These are phyloP conservation scores for Adelognathus sp. DNA, from an alignment of 2,888 invertebrate genomes.

Conservation along the genomic window DNA sequence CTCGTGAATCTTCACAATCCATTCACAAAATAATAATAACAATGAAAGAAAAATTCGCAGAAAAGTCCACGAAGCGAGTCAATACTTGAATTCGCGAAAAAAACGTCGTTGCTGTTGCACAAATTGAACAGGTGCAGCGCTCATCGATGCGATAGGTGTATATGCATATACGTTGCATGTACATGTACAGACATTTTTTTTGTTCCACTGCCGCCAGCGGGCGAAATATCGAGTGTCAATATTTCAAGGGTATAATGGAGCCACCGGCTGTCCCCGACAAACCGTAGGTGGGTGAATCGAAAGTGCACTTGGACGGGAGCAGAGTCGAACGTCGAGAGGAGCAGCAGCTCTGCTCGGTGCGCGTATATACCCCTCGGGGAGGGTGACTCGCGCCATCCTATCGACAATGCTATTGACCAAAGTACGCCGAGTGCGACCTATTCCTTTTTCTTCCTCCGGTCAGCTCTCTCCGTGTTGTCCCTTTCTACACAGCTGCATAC, in stretches of 20 bases:
- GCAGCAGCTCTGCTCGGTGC: constrained; percentile 15
- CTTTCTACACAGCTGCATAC: not conserved
- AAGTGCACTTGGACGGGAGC: constrained; percentile 68
- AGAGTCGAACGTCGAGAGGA: constrained; percentile 32
- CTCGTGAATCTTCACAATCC: too few species aligned
- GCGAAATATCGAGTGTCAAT: constrained; percentile 75
- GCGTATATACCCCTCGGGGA: too few species aligned
- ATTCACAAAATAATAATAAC: too few species aligned
- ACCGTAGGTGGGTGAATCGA: constrained; percentile 66
- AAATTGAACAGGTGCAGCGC: not conserved
- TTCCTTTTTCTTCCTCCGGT: constrained; percentile 50
- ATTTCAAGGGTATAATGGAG: constrained; percentile 75
- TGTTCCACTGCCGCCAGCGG: not conserved
- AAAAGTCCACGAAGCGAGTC: too few species aligned
- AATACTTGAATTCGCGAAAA: too few species aligned
- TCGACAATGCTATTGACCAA: constrained; percentile 67
- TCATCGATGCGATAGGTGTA: not conserved
- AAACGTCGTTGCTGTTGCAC: not conserved
- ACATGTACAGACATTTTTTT: constrained; percentile 19
- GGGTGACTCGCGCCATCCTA: constrained; percentile 47
- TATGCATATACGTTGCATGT: not conserved
- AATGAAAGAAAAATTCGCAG: not conserved
- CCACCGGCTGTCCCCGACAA: constrained; percentile 65
- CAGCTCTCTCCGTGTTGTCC: constrained; percentile 35
- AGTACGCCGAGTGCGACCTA: constrained; percentile 58